Base-by-base conservation (phyloP, 1,140 invertebrate genomes). In the Tachypleus tridentatus region DNA sequence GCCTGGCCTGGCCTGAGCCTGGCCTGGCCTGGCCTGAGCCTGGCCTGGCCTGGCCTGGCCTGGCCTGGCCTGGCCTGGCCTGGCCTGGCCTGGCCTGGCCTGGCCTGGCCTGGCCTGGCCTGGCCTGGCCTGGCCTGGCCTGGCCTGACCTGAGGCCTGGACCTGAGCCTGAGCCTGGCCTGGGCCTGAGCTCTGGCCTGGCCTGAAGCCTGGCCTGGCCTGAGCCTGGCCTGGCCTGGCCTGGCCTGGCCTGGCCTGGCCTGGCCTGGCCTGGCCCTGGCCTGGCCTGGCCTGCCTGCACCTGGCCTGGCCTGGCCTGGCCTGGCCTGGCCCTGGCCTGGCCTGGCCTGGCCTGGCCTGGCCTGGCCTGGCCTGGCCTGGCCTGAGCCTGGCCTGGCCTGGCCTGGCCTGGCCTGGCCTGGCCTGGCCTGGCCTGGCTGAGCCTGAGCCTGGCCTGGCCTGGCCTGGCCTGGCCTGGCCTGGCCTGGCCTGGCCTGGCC, bases 1-100 rank as follows among this genome's bases (percentile, higher is more conserved):
- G n/a, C n/a, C n/a, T n/a, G n/a, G n/a, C n/a, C n/a, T n/a, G n/a
- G n/a, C n/a, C n/a, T n/a, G n/a, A n/a, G n/a, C n/a, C 62, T 54
- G 54, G 65, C 66, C 66, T 56, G 51, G 63, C 63, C 57, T 68
- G 62, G 69, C 69, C 65, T 71, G 64, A 53, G 63, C 69, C 50
- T 66, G 64, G 62, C 62, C 62, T 65, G 67, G 47, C 67, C 67
- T 68, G 67, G 67, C 67, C 67, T 68, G 67, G 67, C 67, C 67
- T 69, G 62, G 69, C 67, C 67, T 68, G 60, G 67, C 69, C 68
- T 69, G 64, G 69, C 57, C 69, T 59, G 60, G 68, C 60, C 63
- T 64, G 67, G 69, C 57, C 69, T 68, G 65, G 67, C 69, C 69
- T 65, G 60, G 61, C 69, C 65, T 65, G 64, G 64, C 64, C 64